Conservation (phyloP, 2,888 invertebrate genomes). For the Ophonus ardosiacus region DNA sequence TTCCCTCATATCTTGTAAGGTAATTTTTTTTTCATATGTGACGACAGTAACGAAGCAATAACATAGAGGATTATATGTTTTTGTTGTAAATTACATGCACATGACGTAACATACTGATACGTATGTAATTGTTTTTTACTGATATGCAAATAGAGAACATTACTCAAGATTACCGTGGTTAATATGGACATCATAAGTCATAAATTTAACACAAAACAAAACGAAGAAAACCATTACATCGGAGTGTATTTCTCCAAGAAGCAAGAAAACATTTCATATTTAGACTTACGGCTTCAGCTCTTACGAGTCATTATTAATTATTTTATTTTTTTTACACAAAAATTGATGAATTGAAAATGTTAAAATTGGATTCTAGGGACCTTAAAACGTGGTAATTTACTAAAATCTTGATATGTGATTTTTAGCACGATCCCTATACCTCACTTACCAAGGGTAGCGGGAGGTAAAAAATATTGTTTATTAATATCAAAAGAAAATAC, state of each 20-base stretch:
- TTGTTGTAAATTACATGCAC: constrained; percentile 31
- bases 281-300: too few species aligned
- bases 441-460: too few species aligned
- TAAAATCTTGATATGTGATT: too few species aligned
- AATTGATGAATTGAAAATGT: too few species aligned
- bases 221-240: background rate
- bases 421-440: too few species aligned
- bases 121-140: constrained; percentile 30
- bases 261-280: background rate
- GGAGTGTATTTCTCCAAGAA: background rate
- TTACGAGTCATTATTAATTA: too few species aligned
- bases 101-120: constrained; percentile 24
- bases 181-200: background rate
- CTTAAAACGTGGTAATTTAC: too few species aligned
- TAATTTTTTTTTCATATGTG: constrained; percentile 2
- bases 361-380: too few species aligned
- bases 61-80: constrained; percentile 42
- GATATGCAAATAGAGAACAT: constrained; percentile 21
- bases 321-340: too few species aligned
- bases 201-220: background rate
- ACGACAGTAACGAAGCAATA: constrained; percentile 39
- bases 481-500: too few species aligned
- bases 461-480: too few species aligned
- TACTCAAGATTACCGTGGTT: constrained; percentile 7
- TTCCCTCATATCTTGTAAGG: background rate